Conservation (phyloP, 35 echinoderm and acorn worm genomes). For the Ophiothrix spiculata region DNA sequence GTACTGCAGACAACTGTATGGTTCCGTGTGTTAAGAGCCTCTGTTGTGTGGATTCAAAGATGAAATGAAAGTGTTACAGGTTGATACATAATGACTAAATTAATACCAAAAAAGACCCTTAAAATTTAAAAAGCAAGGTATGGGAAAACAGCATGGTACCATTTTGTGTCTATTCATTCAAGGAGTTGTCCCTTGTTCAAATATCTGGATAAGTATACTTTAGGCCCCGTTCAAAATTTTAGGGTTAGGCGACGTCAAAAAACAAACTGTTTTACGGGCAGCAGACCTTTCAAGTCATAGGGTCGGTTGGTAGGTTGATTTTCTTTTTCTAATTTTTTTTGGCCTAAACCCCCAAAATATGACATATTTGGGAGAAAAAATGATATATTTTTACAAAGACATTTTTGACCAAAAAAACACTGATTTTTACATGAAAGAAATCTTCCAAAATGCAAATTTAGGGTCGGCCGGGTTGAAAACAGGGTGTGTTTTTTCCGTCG, state of each 20-base stretch:
- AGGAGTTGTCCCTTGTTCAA: slow-evolving; percentile 50
- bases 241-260: slow-evolving; percentile 41
- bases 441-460: background rate
- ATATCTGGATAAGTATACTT: slow-evolving; percentile 55
- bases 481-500: background rate
- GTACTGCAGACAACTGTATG: slow-evolving; percentile 55
- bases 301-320: background rate
- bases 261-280: background rate
- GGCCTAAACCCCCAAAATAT: background rate
- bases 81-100: background rate
- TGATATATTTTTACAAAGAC: background rate
- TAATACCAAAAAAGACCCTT: background rate
- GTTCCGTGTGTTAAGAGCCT: slow-evolving; percentile 64
- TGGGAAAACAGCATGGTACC: slow-evolving; percentile 6
- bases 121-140: background rate
- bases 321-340: background rate
- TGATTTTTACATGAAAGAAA: background rate
- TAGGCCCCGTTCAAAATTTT: slow-evolving; percentile 57
- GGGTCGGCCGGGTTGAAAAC: background rate
- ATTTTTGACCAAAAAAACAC: background rate
- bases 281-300: no score
- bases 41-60: slow-evolving; percentile 11
- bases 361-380: background rate
- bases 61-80: background rate
- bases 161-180: no score